Evolutionary conservation across 2,888 invertebrate species (phyloP).

Genomic region (Chaitophorus viminalis): DNA sequence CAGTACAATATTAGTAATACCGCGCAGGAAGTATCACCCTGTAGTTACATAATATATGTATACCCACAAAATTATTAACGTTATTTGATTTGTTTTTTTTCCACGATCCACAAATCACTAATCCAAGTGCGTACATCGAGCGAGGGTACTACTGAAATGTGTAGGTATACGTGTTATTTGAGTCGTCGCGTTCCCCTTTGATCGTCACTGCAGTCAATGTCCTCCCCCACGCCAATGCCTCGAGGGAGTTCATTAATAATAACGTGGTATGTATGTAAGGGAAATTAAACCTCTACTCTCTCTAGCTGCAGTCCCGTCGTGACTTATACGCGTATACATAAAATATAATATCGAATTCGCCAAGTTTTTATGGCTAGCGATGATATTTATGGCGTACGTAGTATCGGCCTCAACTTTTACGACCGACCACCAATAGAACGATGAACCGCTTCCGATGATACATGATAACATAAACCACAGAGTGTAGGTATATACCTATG

Average conservation of each 20-base stretch:
- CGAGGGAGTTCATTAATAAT: constrained; percentile 59
- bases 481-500: neutral
- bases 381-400: constrained; percentile 21
- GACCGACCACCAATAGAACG: constrained; percentile 31
- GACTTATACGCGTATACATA: neutral
- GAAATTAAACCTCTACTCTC: constrained; percentile 37
- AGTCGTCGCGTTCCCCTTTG: constrained; percentile 30
- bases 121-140: neutral
- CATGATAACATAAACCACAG: constrained; percentile 11
- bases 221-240: neutral
- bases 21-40: neutral
- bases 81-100: neutral
- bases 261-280: constrained; percentile 22
- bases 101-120: neutral
- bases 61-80: no score
- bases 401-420: constrained; percentile 46
- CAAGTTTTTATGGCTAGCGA: constrained; percentile 22
- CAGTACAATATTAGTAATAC: neutral
- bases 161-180: constrained; percentile 19
- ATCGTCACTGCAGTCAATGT: constrained; percentile 6
- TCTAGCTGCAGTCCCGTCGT: neutral
- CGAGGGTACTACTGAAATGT: no score
- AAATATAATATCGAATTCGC: constrained; percentile 38
- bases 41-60: no score
- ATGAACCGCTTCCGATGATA: constrained; percentile 18